Conservation (phyloP, 2,113 vertebrate species). For the Lycaon pictus region DNA sequence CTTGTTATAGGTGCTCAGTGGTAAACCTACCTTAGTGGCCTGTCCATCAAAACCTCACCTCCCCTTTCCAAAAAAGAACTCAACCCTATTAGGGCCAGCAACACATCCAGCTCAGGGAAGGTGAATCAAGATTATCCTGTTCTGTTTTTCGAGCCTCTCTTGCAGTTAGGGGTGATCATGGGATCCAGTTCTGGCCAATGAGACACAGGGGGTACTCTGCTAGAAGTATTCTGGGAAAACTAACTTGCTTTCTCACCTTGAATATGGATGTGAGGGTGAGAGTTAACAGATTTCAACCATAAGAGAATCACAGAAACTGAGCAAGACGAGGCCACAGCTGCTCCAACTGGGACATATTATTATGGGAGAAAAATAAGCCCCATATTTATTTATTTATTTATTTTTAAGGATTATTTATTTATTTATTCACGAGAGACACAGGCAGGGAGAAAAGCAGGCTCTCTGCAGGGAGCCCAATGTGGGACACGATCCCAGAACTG, state of each 20-base stretch:
- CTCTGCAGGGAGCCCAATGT: no score
- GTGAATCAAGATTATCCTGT: neutral
- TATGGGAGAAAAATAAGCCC: neutral
- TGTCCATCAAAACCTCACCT: neutral
- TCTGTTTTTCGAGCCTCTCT: neutral
- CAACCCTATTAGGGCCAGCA: neutral
- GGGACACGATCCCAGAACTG: no score
- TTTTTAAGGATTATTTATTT: no score
- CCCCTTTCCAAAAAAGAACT: neutral
- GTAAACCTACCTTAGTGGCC: neutral
- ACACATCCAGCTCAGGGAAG: neutral
- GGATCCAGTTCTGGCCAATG: neutral
- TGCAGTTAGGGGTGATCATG: neutral
- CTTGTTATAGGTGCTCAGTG: neutral
- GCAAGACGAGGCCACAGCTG: neutral
- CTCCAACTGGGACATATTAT: neutral
- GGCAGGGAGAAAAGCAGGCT: no score
- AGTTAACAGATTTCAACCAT: neutral
- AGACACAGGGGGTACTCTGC: neutral
- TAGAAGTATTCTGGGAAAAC: neutral
- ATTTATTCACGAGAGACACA: no score
- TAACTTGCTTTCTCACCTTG: neutral
- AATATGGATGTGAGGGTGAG: neutral
- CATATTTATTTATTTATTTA: constrained; percentile 8
- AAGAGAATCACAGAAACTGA: neutral